These are phyloP conservation scores for Tetragonisca angustula DNA, from an alignment of 2,888 invertebrate species.

Conservation along the genomic window DNA sequence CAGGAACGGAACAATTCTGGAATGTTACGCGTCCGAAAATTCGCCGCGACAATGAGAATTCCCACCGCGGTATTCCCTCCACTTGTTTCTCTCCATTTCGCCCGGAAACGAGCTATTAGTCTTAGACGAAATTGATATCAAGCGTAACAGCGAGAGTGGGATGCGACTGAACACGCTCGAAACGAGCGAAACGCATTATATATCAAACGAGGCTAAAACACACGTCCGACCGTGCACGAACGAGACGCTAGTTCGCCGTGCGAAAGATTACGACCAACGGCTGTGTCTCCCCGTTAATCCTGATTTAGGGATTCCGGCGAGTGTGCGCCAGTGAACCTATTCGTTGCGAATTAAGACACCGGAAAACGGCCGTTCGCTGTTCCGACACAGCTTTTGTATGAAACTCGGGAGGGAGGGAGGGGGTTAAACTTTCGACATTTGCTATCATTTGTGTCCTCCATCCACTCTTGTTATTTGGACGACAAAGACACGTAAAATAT, in stretches of 20 bases:
- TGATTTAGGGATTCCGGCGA: conserved; percentile 75
- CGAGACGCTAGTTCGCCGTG: conserved; percentile 71
- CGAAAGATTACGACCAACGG: conserved; percentile 71
- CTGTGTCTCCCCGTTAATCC: conserved; percentile 70
- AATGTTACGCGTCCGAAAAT: neutral
- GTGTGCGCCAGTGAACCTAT: conserved; percentile 36
- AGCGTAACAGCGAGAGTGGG: conserved; percentile 54
- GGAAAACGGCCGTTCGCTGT: neutral
- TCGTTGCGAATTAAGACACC: conserved; percentile 61
- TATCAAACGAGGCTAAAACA: conserved; percentile 54
- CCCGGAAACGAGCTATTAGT: conserved; percentile 6
- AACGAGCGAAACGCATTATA: conserved; percentile 63
- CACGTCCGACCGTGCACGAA: conserved; percentile 64
- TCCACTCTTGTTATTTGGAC: neutral
- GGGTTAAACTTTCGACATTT: conserved; percentile 45
- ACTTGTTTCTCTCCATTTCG: neutral
- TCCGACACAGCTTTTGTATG: neutral
- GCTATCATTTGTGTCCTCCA: neutral
- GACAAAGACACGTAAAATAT: conserved; percentile 11
- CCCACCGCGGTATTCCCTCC: neutral
- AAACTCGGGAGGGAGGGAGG: conserved; percentile 9
- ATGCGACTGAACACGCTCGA: conserved; percentile 51
- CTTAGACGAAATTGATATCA: conserved; percentile 67
- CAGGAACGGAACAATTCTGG: neutral
- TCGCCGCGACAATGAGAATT: neutral